Percentiles rank a stretch among this genome's conserved stretches.
phyloP scores from a whole-genome alignment of 2,797 vertebrate species.

The Mustela erminea region DNA sequence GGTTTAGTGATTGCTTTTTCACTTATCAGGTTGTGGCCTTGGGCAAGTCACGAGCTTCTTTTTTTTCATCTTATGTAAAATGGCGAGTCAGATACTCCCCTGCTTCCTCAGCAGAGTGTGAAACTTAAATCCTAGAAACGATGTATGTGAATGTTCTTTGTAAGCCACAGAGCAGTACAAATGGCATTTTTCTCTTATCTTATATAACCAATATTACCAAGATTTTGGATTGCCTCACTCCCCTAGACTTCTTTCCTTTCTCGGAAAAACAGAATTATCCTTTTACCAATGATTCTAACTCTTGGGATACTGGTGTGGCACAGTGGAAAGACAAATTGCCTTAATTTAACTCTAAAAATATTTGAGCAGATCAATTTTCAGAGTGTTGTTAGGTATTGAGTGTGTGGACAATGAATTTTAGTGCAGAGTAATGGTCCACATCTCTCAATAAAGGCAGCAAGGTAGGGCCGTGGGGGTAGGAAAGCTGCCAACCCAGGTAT shows the following conservation, averaged over 20 bases:
- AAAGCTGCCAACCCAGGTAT: background rate
- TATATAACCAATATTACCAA: background rate
- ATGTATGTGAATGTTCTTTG: background rate
- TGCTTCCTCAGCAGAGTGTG: background rate
- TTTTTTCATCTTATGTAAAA: background rate
- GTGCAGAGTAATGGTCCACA: background rate
- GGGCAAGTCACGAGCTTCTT: background rate
- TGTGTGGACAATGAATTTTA: background rate
- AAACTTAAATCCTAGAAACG: background rate
- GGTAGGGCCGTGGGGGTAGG: fast-evolving
- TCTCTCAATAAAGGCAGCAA: background rate
- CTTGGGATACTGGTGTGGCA: background rate
- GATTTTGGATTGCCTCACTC: background rate
- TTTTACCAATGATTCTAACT: background rate
- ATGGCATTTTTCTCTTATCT: background rate
- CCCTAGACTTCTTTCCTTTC: background rate
- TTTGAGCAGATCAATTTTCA: conserved; percentile 9
- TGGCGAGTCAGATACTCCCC: background rate
- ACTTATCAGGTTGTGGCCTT: background rate
- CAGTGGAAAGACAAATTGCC: background rate
- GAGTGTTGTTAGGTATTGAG: background rate
- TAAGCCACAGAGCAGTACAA: background rate
- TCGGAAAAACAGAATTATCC: background rate
- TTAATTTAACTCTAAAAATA: conserved; percentile 50
- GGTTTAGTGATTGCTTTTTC: conserved; percentile 1